Evolutionary conservation across 2,888 invertebrate genomes (phyloP).

Genomic region (Lasioglossum morio): DNA sequence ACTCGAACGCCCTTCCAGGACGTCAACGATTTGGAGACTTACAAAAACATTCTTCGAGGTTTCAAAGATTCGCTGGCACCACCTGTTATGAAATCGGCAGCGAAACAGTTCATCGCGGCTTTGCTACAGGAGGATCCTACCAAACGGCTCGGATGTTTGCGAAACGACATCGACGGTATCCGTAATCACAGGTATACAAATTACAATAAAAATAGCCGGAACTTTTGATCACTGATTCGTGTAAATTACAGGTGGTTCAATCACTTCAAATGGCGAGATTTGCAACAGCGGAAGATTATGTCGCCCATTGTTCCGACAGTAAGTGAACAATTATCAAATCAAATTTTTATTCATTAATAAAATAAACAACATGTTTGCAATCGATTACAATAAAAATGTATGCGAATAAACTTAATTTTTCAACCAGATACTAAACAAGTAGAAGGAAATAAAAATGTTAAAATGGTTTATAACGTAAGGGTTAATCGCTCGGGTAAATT

Average conservation of each 20-base stretch:
- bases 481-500: no score
- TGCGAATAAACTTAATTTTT: not conserved
- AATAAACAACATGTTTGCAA: no score
- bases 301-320: conserved; percentile 90
- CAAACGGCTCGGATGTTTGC: conserved; percentile 94
- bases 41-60: conserved; percentile 94
- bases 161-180: conserved; percentile 93
- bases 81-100: conserved; percentile 90
- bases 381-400: not conserved
- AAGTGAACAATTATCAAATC: conserved; percentile 49
- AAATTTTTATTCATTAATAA: not conserved
- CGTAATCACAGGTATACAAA: conserved; percentile 91
- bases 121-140: conserved; percentile 93
- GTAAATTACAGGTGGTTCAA: conserved; percentile 91
- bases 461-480: no score
- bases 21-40: conserved; percentile 95
- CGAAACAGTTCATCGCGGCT: conserved; percentile 92
- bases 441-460: not conserved
- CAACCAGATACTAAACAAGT: not conserved
- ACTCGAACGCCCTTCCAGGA: conserved; percentile 96
- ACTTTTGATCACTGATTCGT: not conserved
- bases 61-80: conserved; percentile 94
- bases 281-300: conserved; percentile 88
- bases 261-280: conserved; percentile 94
- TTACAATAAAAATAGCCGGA: not conserved